Conservation (phyloP, 2,113 vertebrate species). For the Oncorhynchus gorbuscha region DNA sequence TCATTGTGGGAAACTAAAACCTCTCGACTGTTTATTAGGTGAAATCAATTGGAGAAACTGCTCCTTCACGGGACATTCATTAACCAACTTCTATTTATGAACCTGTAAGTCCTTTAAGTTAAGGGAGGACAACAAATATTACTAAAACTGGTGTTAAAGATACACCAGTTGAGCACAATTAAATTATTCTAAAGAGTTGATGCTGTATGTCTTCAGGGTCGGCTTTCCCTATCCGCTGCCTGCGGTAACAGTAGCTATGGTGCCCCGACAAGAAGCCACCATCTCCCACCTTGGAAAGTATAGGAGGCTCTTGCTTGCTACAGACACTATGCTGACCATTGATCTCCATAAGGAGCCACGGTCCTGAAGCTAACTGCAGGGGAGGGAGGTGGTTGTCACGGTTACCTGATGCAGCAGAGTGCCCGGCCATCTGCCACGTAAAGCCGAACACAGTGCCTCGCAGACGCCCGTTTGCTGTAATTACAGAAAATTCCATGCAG, state of each 20-base stretch:
- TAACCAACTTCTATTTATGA: neutral
- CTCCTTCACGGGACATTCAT: neutral
- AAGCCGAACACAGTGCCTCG: conserved; percentile 76
- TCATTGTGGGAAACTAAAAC: too few relatives aligned
- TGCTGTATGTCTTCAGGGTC: too few relatives aligned
- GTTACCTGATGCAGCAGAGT: conserved; percentile 86
- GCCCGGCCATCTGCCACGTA: conserved; percentile 85
- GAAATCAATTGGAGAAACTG: neutral
- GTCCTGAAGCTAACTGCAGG: conserved; percentile 57
- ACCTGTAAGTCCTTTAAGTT: neutral
- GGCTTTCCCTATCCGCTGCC: neutral
- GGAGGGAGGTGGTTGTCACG: conserved; percentile 72
- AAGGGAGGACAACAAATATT: too few relatives aligned
- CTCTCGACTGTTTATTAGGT: neutral
- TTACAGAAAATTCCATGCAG: conserved; percentile 64
- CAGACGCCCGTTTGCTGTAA: conserved; percentile 74
- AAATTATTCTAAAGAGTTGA: too few relatives aligned
- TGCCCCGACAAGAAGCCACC: neutral
- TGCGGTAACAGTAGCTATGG: neutral
- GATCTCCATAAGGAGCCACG: conserved; percentile 61
- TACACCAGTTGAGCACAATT: too few relatives aligned
- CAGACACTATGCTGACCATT: conserved; percentile 60
- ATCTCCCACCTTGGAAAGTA: neutral
- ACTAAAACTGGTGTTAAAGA: too few relatives aligned
- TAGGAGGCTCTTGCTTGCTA: neutral